phyloP scores from a whole-genome alignment of 2,797 vertebrate genomes.

The Spatula clypeata region DNA sequence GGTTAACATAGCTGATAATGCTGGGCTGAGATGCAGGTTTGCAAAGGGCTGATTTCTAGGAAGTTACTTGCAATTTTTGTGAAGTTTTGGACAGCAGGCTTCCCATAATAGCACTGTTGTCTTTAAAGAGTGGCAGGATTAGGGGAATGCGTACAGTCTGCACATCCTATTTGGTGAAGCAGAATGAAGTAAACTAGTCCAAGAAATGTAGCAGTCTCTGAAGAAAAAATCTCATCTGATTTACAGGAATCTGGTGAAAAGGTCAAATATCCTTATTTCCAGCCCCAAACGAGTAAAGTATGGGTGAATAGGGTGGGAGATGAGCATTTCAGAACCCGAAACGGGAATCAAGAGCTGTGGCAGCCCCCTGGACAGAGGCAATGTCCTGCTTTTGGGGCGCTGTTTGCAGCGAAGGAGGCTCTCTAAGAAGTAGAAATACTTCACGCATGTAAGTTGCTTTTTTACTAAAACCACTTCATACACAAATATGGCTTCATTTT shows the following conservation, averaged over 20 bases:
- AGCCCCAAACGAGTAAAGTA: rapidly evolving
- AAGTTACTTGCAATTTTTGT: not conserved
- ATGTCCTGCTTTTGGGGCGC: not conserved
- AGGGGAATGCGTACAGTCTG: not conserved
- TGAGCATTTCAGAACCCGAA: not conserved
- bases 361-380: not conserved
- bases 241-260: not conserved
- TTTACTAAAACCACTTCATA: rapidly evolving
- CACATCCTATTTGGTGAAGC: not conserved
- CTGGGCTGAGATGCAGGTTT: not conserved
- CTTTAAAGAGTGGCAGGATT: not conserved
- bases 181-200: not conserved
- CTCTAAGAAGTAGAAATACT: not conserved
- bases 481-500: not conserved
- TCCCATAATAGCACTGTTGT: not conserved
- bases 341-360: not conserved
- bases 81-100: not conserved
- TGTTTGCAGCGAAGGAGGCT: not conserved
- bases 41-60: not conserved
- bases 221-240: not conserved
- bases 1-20: rapidly evolving
- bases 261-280: not conserved
- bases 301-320: not conserved
- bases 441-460: not conserved
- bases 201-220: not conserved